Evolutionary conservation across 2,888 invertebrate genomes (phyloP).

Genomic region (Callinectes sapidus): DNA sequence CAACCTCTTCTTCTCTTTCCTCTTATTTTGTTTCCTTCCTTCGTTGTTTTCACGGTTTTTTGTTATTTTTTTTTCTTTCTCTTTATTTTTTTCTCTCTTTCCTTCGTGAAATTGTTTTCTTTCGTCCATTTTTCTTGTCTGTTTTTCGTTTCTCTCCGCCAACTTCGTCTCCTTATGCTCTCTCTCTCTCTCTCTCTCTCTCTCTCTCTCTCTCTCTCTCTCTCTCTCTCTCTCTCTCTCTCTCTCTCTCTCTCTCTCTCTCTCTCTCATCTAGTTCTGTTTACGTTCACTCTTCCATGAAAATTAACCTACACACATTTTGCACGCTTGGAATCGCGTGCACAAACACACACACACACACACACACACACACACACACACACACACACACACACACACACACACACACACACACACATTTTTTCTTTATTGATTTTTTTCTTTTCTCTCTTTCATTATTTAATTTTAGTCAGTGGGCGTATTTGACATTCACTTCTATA

Average conservation of each 20-base stretch:
- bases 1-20: neutral
- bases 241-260: conserved; percentile 10
- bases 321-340: too few species aligned
- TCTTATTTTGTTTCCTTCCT: neutral
- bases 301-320: too few species aligned
- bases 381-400: too few species aligned
- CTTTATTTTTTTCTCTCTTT: neutral
- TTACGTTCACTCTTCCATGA: too few species aligned
- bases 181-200: neutral
- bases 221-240: neutral
- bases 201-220: neutral
- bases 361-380: too few species aligned
- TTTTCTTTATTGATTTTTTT: too few species aligned
- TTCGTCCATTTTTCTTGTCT: neutral
- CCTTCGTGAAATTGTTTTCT: neutral
- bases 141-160: neutral
- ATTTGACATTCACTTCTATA: too few species aligned
- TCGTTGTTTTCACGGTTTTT: neutral
- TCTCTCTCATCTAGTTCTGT: neutral
- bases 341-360: too few species aligned
- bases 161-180: neutral
- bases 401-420: too few species aligned
- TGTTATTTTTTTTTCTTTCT: neutral
- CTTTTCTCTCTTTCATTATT: too few species aligned
- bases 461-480: too few species aligned